Conservation (phyloP, 1,140 invertebrate genomes). For the Rhopalosiphum maidis region DNA sequence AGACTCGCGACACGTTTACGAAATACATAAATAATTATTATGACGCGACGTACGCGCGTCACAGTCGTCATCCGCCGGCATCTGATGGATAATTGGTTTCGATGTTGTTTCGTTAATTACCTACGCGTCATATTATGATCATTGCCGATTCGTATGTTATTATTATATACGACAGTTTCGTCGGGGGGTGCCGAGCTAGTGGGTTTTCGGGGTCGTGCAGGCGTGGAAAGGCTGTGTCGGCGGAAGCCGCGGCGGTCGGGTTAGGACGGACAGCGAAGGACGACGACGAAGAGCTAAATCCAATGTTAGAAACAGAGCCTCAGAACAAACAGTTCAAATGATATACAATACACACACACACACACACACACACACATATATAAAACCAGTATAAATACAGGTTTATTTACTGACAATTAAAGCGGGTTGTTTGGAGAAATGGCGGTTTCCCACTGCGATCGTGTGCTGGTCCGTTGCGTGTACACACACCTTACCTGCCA, state of each 20-base stretch:
- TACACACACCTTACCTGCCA: not conserved
- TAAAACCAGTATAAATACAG: not conserved
- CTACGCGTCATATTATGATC: not conserved
- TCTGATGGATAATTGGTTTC: not conserved
- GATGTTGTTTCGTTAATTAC: not conserved
- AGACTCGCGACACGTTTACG: not conserved
- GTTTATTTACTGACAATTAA: conserved; percentile 41
- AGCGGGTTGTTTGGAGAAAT: conserved; percentile 32
- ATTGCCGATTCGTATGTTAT: not conserved
- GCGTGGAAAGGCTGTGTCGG: not conserved
- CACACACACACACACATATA: not conserved
- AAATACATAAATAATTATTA: not conserved
- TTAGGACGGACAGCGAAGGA: not conserved
- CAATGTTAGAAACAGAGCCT: not conserved
- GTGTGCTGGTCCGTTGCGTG: not conserved
- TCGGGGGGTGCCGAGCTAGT: not conserved
- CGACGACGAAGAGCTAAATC: not conserved
- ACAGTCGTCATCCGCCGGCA: too few relatives aligned
- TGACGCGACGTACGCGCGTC: too few relatives aligned
- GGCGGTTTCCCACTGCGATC: not conserved
- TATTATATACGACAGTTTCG: too few relatives aligned
- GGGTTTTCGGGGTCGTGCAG: not conserved
- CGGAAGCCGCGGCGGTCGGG: too few relatives aligned
- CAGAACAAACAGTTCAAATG: not conserved
- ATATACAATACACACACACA: not conserved